A percentile compares a stretch with the other conserved stretches of the same genome.
These are phyloP conservation scores for Xestia rhomboidea DNA, from an alignment of 2,888 invertebrate species.

Conservation along the genomic window DNA sequence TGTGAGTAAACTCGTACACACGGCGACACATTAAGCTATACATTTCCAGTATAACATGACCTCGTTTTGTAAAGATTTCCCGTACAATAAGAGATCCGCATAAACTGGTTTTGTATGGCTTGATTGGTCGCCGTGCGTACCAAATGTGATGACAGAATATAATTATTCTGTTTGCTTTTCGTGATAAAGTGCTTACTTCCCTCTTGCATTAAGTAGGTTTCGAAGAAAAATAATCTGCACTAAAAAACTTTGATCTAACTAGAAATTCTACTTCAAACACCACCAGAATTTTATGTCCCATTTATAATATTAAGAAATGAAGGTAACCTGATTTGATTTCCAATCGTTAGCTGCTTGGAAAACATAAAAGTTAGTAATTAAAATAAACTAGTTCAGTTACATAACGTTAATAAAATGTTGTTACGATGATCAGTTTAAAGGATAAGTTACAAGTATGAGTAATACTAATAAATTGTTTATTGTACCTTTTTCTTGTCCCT, in stretches of 20 bases:
- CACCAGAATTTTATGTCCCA: neutral
- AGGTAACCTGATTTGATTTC: slow-evolving; percentile 67
- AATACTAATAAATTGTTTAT: slow-evolving; percentile 36
- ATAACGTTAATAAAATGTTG: slow-evolving; percentile 6
- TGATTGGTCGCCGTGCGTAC: too few relatives aligned
- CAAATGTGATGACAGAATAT: slow-evolving; percentile 5
- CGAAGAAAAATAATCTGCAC: neutral
- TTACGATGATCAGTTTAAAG: slow-evolving; percentile 34
- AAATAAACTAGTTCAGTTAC: slow-evolving; percentile 5
- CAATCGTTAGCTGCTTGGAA: slow-evolving; percentile 64
- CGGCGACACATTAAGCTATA: too few relatives aligned
- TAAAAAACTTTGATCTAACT: slow-evolving; percentile 15
- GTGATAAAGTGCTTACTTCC: slow-evolving; percentile 42
- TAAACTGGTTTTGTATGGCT: too few relatives aligned
- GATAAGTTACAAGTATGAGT: slow-evolving; percentile 40
- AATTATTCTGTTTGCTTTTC: slow-evolving; percentile 33
- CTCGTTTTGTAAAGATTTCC: too few relatives aligned
- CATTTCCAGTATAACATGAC: too few relatives aligned
- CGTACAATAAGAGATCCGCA: too few relatives aligned
- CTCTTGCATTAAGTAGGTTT: slow-evolving; percentile 26
- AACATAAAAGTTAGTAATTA: slow-evolving; percentile 45
- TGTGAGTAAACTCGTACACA: neutral
- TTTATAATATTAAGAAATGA: slow-evolving; percentile 22
- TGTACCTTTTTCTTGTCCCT: slow-evolving; percentile 99
- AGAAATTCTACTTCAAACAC: neutral